Percentiles rank a stretch among this genome's conserved stretches.
Conservation (phyloP, 1,140 invertebrate genomes). For the Stratiolaelaps scimitus region DNA sequence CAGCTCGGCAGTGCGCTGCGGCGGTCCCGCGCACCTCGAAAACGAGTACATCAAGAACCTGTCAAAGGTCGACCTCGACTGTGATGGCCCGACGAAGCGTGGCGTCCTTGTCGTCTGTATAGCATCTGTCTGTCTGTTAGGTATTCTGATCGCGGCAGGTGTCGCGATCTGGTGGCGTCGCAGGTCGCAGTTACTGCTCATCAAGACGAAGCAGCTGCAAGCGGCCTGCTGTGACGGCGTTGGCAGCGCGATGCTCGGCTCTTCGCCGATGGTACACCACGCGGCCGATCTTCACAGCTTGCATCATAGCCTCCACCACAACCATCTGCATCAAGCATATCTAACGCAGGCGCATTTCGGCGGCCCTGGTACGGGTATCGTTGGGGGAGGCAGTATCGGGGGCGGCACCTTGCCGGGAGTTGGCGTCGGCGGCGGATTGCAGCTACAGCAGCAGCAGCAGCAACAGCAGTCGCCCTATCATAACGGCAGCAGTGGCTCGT, state of each 20-base stretch:
- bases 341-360: slow-evolving; percentile 25
- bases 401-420: neutral
- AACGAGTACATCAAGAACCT: slow-evolving; percentile 22
- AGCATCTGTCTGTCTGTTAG: slow-evolving; percentile 8
- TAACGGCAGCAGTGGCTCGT: neutral
- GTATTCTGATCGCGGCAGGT: slow-evolving; percentile 21
- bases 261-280: slow-evolving; percentile 8
- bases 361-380: no score
- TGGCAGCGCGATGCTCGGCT: neutral
- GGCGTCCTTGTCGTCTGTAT: neutral
- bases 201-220: slow-evolving; percentile 24
- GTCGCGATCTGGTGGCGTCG: slow-evolving; percentile 25
- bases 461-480: slow-evolving; percentile 17
- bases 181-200: neutral
- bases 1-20: slow-evolving; percentile 12
- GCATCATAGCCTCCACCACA: no score
- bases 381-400: neutral
- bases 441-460: neutral
- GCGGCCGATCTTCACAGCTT: no score
- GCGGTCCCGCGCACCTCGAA: neutral
- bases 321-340: slow-evolving; percentile 13
- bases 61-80: slow-evolving; percentile 23
- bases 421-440: no score
- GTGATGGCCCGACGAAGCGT: slow-evolving; percentile 19
- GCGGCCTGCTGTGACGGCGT: neutral